Base-by-base conservation (phyloP, 2,888 invertebrate species). In the Steinernema carpocapsae region DNA sequence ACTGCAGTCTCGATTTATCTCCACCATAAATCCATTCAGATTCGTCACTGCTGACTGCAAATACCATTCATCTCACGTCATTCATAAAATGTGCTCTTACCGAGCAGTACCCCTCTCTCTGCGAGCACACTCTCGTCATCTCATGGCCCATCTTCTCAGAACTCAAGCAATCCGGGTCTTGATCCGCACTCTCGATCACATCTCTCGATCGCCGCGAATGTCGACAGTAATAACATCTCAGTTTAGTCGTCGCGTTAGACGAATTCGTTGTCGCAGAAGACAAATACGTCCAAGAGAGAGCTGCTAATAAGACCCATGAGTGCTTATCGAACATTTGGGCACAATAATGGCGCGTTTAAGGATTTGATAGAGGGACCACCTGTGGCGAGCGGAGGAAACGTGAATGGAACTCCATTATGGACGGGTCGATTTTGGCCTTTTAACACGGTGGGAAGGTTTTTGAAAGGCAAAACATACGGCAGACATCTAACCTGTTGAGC, bases 1-100 rank as follows among this genome's bases (percentile, higher is more conserved):
- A 1, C 84, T 80, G 75, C 85, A 85, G 52, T 84, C 84, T 43
- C 85, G 56, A 42, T 83, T 82, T 17, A 85, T 78, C 71, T 80
- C 76, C n/a, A 83, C 79, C 73, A 85, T 83, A 71, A 85, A 83
- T 32, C 83, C 83, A 56, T 85, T 85, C 24, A 84, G 76, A 75
- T 82, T 83, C 3, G 83, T 83, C 0, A 85, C 85, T 19, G 79
- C 79, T 7, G 82, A 77, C 85, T 85, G 77, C 37, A 84, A 82
- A 10, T 45, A 32, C 72, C 56, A 56, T 56, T 19, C 32, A 48
- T 72, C 6, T 32, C 42, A n/a, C 24, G 70, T n/a, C 3, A 17
- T 32, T 42, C 72, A 17, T 32, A 26, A 37, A 70, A 19, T n/a
- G 1, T 6, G 19, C 17, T 1, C 74, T 48, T 29, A 74, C 74